Conservation (phyloP, 1,140 invertebrate genomes). For the Heliconius congener region DNA sequence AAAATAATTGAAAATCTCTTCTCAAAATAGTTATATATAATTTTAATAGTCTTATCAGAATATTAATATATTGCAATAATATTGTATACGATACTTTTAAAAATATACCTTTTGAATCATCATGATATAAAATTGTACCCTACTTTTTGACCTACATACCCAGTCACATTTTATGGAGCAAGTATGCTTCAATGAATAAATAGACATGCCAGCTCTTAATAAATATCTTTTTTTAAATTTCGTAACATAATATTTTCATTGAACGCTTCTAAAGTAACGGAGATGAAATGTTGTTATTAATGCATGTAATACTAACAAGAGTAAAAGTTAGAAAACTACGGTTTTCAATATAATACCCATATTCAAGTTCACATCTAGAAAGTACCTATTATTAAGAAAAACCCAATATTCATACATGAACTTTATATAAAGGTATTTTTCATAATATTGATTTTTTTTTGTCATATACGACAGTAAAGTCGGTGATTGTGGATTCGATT, state of each 20-base stretch:
- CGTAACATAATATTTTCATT: conserved; percentile 21
- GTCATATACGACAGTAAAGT: too few species aligned
- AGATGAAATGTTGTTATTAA: not conserved
- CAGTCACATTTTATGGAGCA: conserved; percentile 32
- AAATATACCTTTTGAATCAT: conserved; percentile 10
- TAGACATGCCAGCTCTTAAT: conserved; percentile 26
- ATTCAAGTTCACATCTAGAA: too few species aligned
- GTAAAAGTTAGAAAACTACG: not conserved
- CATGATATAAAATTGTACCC: conserved; percentile 30
- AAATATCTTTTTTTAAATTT: conserved; percentile 39
- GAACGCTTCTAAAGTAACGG: not conserved
- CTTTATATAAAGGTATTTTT: too few species aligned
- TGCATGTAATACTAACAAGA: not conserved
- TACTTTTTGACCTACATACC: conserved; percentile 36
- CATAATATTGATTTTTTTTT: too few species aligned
- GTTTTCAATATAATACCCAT: not conserved
- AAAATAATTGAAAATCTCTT: not conserved
- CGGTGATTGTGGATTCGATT: too few species aligned
- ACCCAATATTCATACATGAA: too few species aligned
- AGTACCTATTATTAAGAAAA: too few species aligned
- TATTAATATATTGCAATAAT: not conserved
- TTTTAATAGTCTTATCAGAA: not conserved
- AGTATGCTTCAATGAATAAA: conserved; percentile 33
- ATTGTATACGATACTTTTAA: not conserved
- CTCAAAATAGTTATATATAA: not conserved